Evolutionary conservation across 2,888 invertebrate genomes (phyloP).

Genomic region (Eilema caniola): DNA sequence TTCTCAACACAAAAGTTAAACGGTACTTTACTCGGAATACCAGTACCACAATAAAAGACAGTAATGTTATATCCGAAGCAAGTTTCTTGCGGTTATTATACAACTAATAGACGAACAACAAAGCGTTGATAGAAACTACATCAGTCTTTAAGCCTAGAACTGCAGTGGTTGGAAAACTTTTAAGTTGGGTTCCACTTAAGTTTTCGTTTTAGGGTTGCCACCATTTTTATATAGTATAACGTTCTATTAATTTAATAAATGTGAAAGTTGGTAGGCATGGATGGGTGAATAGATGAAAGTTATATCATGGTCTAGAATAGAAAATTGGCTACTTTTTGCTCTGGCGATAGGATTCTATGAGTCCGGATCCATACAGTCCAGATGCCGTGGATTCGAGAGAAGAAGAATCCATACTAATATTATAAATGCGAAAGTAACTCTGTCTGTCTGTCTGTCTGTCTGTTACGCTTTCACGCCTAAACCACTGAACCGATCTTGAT

Average conservation of each 20-base stretch:
- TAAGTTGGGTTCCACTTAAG: slow-evolving; percentile 39
- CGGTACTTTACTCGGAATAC: background rate
- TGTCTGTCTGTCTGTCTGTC: too few species aligned
- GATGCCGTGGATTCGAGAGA: too few species aligned
- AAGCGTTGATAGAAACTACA: slow-evolving; percentile 32
- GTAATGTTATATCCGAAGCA: background rate
- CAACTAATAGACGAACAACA: slow-evolving; percentile 33
- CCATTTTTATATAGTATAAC: background rate
- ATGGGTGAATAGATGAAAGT: too few species aligned
- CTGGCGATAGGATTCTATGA: too few species aligned
- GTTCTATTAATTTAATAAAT: background rate
- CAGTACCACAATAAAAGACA: background rate
- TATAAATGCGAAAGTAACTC: too few species aligned
- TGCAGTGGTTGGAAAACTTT: slow-evolving; percentile 47
- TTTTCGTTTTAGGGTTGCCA: slow-evolving; percentile 23
- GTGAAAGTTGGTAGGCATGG: background rate
- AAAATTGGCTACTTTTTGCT: too few species aligned
- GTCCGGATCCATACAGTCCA: too few species aligned
- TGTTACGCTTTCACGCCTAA: too few species aligned
- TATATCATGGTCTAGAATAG: too few species aligned
- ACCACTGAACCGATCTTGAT: too few species aligned
- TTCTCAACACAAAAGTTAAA: background rate
- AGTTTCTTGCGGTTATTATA: background rate
- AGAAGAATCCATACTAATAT: too few species aligned
- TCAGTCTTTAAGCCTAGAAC: slow-evolving; percentile 35